A percentile compares a stretch with the other conserved stretches of the same genome.
Conservation (phyloP, 2,113 vertebrate genomes). For the Laticauda colubrina region DNA sequence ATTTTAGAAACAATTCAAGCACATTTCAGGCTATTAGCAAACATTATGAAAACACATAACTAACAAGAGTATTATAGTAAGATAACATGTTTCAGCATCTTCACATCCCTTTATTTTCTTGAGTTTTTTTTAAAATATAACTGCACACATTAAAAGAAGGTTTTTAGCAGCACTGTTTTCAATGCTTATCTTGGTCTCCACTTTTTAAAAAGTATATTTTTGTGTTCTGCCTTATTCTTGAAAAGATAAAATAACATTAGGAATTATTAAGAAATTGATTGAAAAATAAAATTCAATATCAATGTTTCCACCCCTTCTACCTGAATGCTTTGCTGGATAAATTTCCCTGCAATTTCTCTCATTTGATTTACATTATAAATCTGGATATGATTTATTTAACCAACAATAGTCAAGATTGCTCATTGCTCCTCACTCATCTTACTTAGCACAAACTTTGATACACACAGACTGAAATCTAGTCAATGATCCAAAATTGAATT, state of each 20-base stretch:
- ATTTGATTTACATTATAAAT: not conserved
- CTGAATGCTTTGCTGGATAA: not conserved
- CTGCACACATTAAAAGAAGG: not conserved
- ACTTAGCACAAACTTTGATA: not conserved
- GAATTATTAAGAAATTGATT: not conserved
- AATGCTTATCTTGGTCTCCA: not conserved
- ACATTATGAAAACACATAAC: not conserved
- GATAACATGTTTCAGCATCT: not conserved
- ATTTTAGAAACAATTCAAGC: slow-evolving; percentile 33
- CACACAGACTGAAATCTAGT: not conserved
- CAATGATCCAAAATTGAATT: not conserved
- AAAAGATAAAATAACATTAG: not conserved
- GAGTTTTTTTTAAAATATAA: not conserved
- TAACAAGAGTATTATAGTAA: not conserved
- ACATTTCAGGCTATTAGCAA: slow-evolving; percentile 13
- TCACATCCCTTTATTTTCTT: not conserved
- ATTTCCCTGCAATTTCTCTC: not conserved
- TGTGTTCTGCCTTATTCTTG: not conserved
- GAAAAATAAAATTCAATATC: not conserved
- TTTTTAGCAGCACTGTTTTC: not conserved
- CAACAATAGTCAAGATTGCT: not conserved
- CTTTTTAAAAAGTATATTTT: not conserved
- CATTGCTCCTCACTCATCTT: not conserved
- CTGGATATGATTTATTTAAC: not conserved
- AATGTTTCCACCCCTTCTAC: not conserved